Evolutionary conservation across 2,888 invertebrate species (phyloP).

Genomic region (Harpagoxenus sublaevis): DNA sequence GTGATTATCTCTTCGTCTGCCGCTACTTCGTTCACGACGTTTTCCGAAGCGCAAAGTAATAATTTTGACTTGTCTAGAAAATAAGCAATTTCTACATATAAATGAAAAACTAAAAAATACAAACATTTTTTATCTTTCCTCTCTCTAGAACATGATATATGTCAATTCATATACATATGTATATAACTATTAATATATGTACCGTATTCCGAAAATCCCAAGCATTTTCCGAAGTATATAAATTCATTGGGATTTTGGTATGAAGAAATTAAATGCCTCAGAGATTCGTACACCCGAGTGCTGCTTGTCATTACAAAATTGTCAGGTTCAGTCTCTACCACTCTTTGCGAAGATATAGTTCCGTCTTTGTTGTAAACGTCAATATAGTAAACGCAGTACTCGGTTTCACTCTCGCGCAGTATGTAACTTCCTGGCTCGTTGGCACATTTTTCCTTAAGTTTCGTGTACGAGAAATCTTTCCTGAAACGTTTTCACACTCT

Average conservation of each 20-base stretch:
- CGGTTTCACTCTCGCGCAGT: slow-evolving; percentile 93
- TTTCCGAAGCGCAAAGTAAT: slow-evolving; percentile 89
- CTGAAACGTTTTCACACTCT: slow-evolving; percentile 86
- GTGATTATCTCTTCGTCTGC: slow-evolving; percentile 87
- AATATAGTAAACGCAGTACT: slow-evolving; percentile 93
- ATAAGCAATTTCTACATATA: slow-evolving; percentile 49
- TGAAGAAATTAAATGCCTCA: slow-evolving; percentile 89
- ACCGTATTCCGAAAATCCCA: slow-evolving; percentile 96
- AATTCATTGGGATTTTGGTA: slow-evolving; percentile 89
- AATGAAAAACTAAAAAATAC: neutral
- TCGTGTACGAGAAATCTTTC: slow-evolving; percentile 94
- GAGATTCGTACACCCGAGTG: slow-evolving; percentile 87
- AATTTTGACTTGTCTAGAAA: slow-evolving; percentile 90
- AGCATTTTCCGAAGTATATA: slow-evolving; percentile 91
- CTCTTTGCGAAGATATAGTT: slow-evolving; percentile 80
- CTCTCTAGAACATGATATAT: neutral
- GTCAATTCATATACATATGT: neutral
- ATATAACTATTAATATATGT: slow-evolving; percentile 56
- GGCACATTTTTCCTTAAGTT: slow-evolving; percentile 92
- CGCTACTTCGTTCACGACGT: slow-evolving; percentile 88
- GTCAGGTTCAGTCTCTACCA: slow-evolving; percentile 87
- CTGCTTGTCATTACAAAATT: slow-evolving; percentile 88
- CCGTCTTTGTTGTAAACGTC: slow-evolving; percentile 92
- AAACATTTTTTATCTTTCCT: neutral
- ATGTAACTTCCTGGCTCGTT: slow-evolving; percentile 93